phyloP scores from a whole-genome alignment of 1,140 invertebrate genomes.

The Dufourea novaeangliae region DNA sequence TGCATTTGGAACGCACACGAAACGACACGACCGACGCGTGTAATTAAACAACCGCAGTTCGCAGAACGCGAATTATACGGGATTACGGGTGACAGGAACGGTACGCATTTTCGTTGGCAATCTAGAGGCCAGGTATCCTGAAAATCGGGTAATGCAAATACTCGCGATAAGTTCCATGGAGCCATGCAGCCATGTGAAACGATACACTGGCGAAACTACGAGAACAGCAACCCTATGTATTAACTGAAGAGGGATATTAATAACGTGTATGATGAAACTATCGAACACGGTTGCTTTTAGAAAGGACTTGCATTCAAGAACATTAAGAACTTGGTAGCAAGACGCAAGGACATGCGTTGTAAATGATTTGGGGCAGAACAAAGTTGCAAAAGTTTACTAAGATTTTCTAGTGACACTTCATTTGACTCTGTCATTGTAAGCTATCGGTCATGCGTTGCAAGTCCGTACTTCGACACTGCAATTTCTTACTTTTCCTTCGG shows the following conservation, averaged over 20 bases:
- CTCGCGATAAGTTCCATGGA: not conserved
- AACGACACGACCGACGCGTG: not conserved
- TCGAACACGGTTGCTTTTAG: not conserved
- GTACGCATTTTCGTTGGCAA: not conserved
- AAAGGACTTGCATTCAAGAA: not conserved
- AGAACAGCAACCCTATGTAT: not conserved
- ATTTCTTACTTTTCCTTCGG: too few species aligned
- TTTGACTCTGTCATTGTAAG: too few species aligned
- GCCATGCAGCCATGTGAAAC: not conserved
- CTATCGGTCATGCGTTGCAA: too few species aligned
- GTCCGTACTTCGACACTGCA: too few species aligned
- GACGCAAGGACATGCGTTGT: not conserved
- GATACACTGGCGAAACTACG: not conserved
- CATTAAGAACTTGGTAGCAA: too few species aligned
- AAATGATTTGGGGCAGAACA: too few species aligned
- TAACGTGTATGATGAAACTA: not conserved
- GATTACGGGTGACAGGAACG: not conserved
- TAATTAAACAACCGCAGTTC: constrained; percentile 13
- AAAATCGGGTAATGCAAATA: not conserved
- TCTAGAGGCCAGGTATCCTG: too few species aligned
- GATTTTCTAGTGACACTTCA: too few species aligned
- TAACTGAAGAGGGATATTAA: not conserved
- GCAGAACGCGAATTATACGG: not conserved
- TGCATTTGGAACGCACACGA: not conserved
- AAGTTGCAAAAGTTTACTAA: too few species aligned